Percentiles rank a stretch among this genome's conserved stretches.
phyloP scores from a whole-genome alignment of 1,140 invertebrate species.

The Melitaea cinxia region DNA sequence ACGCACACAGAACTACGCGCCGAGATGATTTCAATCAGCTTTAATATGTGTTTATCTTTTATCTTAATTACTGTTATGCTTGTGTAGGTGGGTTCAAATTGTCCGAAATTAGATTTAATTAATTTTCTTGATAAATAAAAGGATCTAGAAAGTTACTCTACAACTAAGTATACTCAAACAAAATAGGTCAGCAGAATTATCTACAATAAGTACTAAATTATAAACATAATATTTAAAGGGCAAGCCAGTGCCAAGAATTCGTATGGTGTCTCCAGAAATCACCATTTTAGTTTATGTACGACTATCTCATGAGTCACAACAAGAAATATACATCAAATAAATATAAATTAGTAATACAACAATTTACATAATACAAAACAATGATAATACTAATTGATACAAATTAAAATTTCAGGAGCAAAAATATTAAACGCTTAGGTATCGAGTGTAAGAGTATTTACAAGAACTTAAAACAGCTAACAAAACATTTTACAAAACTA shows the following conservation, averaged over 20 bases:
- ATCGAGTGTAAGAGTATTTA: conserved; percentile 65
- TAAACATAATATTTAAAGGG: conserved; percentile 41
- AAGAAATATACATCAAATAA: conserved; percentile 76
- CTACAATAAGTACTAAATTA: conserved; percentile 45
- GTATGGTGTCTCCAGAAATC: conserved; percentile 45
- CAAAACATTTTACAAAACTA: conserved; percentile 69
- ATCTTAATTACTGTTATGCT: conserved; percentile 2
- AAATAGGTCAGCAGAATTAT: conserved; percentile 44
- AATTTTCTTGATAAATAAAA: conserved; percentile 46
- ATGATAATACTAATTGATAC: conserved; percentile 75
- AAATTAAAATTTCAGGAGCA: conserved; percentile 59
- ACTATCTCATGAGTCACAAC: conserved; percentile 56
- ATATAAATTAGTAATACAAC: conserved; percentile 75
- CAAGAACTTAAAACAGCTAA: conserved; percentile 75
- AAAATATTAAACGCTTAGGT: conserved; percentile 63
- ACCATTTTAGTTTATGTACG: conserved; percentile 48
- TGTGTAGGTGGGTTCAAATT: conserved; percentile 57
- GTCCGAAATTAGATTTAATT: conserved; percentile 58
- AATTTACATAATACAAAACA: conserved; percentile 77
- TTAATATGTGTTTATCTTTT: background rate
- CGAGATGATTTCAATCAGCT: background rate
- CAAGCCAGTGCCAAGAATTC: conserved; percentile 64
- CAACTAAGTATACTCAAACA: conserved; percentile 51
- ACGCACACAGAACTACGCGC: too few relatives aligned
- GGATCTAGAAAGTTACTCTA: conserved; percentile 43